Evolutionary conservation across 2,888 invertebrate species (phyloP).

Genomic region (Synanthedon andrenaeformis): DNA sequence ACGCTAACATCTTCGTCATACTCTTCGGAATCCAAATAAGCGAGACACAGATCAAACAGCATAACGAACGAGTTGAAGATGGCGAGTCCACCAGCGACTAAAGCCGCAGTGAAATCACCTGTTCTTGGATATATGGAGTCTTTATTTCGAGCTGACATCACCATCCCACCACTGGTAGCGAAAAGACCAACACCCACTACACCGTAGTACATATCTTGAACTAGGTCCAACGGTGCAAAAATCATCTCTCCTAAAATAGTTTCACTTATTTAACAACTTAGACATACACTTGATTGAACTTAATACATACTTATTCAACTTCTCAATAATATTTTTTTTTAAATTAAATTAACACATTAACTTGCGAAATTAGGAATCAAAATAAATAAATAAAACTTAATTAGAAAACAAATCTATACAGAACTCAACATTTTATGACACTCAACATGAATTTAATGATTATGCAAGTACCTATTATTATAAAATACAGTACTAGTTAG

Average conservation of each 20-base stretch:
- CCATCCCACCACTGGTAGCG: slow-evolving; percentile 39
- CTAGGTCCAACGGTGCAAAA: slow-evolving; percentile 54
- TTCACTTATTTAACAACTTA: slow-evolving; percentile 12
- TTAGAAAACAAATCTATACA: no score
- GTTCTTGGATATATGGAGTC: slow-evolving; percentile 32
- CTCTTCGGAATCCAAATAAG: slow-evolving; percentile 59
- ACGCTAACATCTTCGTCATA: slow-evolving; percentile 52
- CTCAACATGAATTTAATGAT: no score
- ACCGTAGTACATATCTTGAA: slow-evolving; percentile 60
- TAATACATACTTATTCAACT: no score
- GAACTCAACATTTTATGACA: no score
- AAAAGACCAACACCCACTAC: slow-evolving; percentile 45
- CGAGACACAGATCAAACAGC: slow-evolving; percentile 51
- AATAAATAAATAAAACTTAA: no score
- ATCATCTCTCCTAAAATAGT: slow-evolving; percentile 55
- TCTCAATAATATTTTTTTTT: no score
- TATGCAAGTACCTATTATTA: no score
- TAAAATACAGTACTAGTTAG: no score
- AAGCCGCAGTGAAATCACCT: slow-evolving; percentile 35
- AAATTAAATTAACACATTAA: no score
- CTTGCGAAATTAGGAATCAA: no score
- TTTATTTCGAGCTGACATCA: slow-evolving; percentile 31
- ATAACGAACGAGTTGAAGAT: slow-evolving; percentile 40
- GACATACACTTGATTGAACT: slow-evolving; percentile 1
- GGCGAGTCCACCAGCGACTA: slow-evolving; percentile 34